These are phyloP conservation scores for Pseudonaja textilis DNA, from an alignment of 2,113 vertebrate species.

Conservation along the genomic window DNA sequence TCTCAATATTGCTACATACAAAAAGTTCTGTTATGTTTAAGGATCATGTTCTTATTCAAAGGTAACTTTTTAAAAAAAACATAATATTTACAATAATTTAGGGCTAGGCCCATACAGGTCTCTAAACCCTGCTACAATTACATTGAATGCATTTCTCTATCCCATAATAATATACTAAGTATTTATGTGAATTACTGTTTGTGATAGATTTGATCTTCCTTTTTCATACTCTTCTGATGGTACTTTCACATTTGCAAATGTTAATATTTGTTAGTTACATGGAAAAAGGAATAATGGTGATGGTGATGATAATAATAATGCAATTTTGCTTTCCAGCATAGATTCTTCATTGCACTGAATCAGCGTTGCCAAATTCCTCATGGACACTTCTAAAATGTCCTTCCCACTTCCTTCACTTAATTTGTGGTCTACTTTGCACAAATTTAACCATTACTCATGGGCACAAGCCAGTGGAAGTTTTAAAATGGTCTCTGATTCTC, in stretches of 20 bases:
- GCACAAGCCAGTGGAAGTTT: not conserved
- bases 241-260: constrained; percentile 71
- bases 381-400: constrained; percentile 54
- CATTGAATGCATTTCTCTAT: constrained; percentile 46
- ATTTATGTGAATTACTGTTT: not conserved
- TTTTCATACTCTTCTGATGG: constrained; percentile 49
- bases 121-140: constrained; percentile 44
- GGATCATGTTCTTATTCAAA: constrained; percentile 41
- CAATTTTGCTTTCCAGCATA: constrained; percentile 71
- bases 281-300: constrained; percentile 56
- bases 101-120: not conserved
- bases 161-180: constrained; percentile 24
- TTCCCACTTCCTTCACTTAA: constrained; percentile 14
- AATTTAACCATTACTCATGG: constrained; percentile 19
- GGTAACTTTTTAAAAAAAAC: constrained; percentile 11
- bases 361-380: constrained; percentile 67
- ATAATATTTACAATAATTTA: constrained; percentile 21
- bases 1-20: constrained; percentile 44
- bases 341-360: constrained; percentile 66
- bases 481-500: not conserved
- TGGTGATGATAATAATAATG: constrained; percentile 73
- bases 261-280: constrained; percentile 70
- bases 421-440: constrained; percentile 53
- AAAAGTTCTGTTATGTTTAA: constrained; percentile 45
- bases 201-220: not conserved